Conservation (phyloP, 2,797 vertebrate species). For the Danio albolineatus region DNA sequence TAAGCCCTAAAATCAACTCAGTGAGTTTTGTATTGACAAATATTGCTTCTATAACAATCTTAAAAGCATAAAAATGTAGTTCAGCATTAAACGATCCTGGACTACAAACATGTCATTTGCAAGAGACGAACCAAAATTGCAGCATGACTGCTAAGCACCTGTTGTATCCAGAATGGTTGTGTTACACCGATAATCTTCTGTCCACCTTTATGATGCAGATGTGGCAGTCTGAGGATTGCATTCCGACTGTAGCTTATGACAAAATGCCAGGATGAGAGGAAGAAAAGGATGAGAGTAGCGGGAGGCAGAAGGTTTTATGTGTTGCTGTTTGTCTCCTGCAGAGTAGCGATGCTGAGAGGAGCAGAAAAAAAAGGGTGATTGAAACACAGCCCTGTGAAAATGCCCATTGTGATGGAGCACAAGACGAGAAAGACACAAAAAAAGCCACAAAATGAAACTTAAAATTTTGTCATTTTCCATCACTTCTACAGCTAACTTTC, state of each 20-base stretch:
- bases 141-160: slow-evolving; percentile 28
- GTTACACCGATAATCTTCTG: slow-evolving; percentile 27
- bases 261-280: slow-evolving; percentile 39
- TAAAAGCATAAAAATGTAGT: background rate
- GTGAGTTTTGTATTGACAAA: background rate
- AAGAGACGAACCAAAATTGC: slow-evolving; percentile 7
- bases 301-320: slow-evolving; percentile 33
- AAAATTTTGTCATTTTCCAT: background rate
- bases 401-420: slow-evolving; percentile 3
- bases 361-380: slow-evolving; percentile 6
- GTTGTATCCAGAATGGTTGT: slow-evolving; percentile 3
- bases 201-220: slow-evolving; percentile 34
- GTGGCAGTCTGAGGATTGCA: slow-evolving; percentile 29
- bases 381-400: slow-evolving; percentile 11
- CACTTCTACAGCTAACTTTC: background rate
- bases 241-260: slow-evolving; percentile 31
- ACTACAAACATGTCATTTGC: slow-evolving; percentile 1
- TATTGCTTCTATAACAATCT: background rate
- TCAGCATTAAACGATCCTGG: slow-evolving; percentile 10
- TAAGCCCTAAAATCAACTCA: background rate
- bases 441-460: background rate
- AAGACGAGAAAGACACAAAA: slow-evolving; percentile 7
- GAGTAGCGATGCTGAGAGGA: slow-evolving; percentile 39
- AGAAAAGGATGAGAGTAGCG: slow-evolving; percentile 22
- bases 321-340: slow-evolving; percentile 19